Percentiles rank a stretch among this genome's conserved stretches.
phyloP scores from a whole-genome alignment of 2,888 invertebrate genomes.

The Sipha maydis region DNA sequence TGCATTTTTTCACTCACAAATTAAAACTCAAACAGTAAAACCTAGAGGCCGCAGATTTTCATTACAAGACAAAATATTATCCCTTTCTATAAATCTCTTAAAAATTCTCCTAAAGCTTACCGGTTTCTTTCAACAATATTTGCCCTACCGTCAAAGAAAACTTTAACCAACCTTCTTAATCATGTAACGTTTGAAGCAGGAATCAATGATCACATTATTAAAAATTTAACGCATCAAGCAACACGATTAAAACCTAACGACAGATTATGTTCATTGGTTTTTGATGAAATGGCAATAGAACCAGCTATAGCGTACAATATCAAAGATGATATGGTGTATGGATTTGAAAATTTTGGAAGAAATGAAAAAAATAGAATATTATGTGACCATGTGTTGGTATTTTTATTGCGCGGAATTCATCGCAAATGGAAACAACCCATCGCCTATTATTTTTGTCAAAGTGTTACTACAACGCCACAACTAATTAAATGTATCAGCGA shows the following conservation, averaged over 20 bases:
- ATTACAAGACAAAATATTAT: constrained; percentile 39
- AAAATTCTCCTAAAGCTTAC: constrained; percentile 32
- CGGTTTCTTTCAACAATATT: constrained; percentile 21
- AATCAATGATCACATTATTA: constrained; percentile 24
- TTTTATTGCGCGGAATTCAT: constrained; percentile 32
- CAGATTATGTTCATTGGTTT: constrained; percentile 8
- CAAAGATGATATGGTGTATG: constrained; percentile 24
- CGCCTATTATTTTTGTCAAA: constrained; percentile 33
- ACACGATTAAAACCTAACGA: constrained; percentile 1
- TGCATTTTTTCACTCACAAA: constrained; percentile 8
- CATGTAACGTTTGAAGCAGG: constrained; percentile 17
- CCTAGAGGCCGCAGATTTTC: constrained; percentile 30
- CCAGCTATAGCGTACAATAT: background rate
- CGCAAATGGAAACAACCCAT: constrained; percentile 36
- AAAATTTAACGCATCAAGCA: background rate
- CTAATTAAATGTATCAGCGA: constrained; percentile 40
- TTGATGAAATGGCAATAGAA: constrained; percentile 39
- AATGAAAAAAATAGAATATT: background rate
- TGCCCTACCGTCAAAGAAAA: constrained; percentile 31
- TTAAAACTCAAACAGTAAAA: constrained; percentile 20
- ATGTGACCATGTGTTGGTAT: constrained; percentile 37
- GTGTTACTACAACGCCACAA: background rate
- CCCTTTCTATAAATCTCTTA: constrained; percentile 11
- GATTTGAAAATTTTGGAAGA: constrained; percentile 31
- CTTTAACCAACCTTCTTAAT: constrained; percentile 13